A percentile compares a stretch with the other conserved stretches of the same genome.
Conservation (phyloP, 2,797 vertebrate genomes). For the Podarcis siculus region DNA sequence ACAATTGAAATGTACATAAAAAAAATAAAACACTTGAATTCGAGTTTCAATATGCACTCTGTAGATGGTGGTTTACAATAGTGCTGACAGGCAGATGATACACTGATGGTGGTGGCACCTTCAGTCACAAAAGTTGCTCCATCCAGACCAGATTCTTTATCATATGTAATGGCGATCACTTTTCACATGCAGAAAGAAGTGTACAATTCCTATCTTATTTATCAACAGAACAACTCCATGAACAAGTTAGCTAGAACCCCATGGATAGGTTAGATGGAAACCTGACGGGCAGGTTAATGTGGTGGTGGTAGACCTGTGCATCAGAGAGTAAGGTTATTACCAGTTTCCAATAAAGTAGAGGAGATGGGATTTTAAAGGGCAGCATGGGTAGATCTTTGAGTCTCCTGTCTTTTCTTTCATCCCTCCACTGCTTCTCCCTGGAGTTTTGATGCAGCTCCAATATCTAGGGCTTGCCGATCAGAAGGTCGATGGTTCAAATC, state of each 20-base stretch:
- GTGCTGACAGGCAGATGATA: constrained; percentile 36
- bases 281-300: neutral
- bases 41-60: constrained; percentile 83
- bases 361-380: neutral
- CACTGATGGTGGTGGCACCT: neutral
- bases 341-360: neutral
- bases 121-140: neutral
- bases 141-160: neutral
- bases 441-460: neutral
- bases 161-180: neutral
- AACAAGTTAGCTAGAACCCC: neutral
- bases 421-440: no score
- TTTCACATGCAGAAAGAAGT: neutral
- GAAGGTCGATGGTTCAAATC: no score
- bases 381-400: neutral
- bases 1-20: constrained; percentile 87
- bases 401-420: neutral
- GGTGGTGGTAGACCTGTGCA: neutral
- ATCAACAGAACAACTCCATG: neutral
- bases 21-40: constrained; percentile 91
- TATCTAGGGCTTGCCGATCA: no score
- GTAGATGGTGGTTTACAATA: constrained; percentile 76
- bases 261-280: neutral
- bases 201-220: neutral
- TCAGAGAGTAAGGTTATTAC: neutral